Evolutionary conservation across 2,888 invertebrate species (phyloP), one percentile per base, ranked within the genome.

Genomic region (Synanthedon tipuliformis): DNA sequence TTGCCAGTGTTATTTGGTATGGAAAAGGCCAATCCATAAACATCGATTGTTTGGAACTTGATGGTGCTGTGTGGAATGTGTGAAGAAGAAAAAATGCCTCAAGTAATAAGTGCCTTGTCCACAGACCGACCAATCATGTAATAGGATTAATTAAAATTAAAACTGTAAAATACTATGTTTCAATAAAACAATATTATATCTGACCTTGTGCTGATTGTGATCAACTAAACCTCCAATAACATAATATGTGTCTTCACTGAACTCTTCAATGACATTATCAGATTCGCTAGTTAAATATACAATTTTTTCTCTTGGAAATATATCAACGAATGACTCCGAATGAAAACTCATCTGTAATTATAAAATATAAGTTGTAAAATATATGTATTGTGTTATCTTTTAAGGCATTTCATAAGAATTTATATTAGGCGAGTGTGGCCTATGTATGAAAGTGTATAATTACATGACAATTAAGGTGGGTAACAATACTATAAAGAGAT

Each of bases 191-290:
- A 48, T 54, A 68, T 34, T 34, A 34, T 10, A 34, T 57, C 58
- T 63, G 73, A 92, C 95, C 89, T 98, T 99, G 62, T 97, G 94
- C 63, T 93, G 90, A 83, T 99, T 99, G 74, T 99, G 99, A 84
- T 99, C 99, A 0, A 99, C 97, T 50, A 99, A 85, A 27, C 98
- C 99, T 48, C 99, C 99, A 74, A 99, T 98, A 51, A 99, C 92
- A 71, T 99, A 99, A 50, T 93, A 90, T 70, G 93, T 93, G 57
- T 92, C 89, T 18, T 93, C 90, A 62, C 95, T 92, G 65, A 97
- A 88, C 52, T 79, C 76, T 54, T 91, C 89, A 59, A 99, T 89
- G 5, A 96, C 81, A 84, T 95, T 96, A 50, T 95, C 93, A 12
- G 98, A 98, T 78, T 99, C 99, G 78, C 97, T 96, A 4, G 95